Evolutionary conservation across 2,797 vertebrate genomes (phyloP).

Genomic region (Gymnodraco acuticeps): DNA sequence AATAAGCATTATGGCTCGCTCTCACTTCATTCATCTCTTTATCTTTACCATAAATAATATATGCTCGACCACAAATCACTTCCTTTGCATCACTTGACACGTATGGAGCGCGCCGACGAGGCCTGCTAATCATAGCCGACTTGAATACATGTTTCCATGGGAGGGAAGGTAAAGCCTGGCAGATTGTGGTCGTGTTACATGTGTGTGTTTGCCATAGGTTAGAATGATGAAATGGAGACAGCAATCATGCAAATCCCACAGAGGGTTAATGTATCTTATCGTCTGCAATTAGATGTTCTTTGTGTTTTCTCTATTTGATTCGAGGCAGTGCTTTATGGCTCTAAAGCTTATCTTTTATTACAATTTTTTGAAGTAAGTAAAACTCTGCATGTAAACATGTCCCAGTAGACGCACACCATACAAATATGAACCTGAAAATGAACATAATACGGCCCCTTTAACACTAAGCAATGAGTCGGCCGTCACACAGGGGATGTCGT

Average conservation of each 20-base stretch:
- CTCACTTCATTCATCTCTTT: slow-evolving; percentile 59
- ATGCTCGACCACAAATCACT: slow-evolving; percentile 54
- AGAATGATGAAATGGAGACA: slow-evolving; percentile 18
- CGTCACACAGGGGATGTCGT: slow-evolving; percentile 7
- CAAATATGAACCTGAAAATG: too few relatives aligned
- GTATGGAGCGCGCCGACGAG: slow-evolving; percentile 1
- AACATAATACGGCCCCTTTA: neutral
- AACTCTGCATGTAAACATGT: neutral
- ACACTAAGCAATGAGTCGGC: slow-evolving; percentile 22
- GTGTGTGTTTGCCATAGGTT: neutral
- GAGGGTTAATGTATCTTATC: neutral
- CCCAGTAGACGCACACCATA: too few relatives aligned
- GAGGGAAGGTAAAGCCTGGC: neutral
- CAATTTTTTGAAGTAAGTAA: too few relatives aligned
- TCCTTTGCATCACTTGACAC: slow-evolving; percentile 47
- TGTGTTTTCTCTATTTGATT: neutral
- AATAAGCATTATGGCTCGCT: slow-evolving; percentile 37
- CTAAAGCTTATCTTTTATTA: slow-evolving; percentile 11
- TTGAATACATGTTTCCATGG: slow-evolving; percentile 1
- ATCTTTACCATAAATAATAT: slow-evolving; percentile 60
- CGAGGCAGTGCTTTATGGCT: neutral
- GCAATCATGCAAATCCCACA: slow-evolving; percentile 34
- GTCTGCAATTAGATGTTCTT: neutral
- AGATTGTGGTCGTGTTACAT: neutral
- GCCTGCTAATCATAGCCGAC: slow-evolving; percentile 43